These are phyloP conservation scores for Myotis lucifugus DNA, from an alignment of 2,113 vertebrate genomes.

Conservation along the genomic window DNA sequence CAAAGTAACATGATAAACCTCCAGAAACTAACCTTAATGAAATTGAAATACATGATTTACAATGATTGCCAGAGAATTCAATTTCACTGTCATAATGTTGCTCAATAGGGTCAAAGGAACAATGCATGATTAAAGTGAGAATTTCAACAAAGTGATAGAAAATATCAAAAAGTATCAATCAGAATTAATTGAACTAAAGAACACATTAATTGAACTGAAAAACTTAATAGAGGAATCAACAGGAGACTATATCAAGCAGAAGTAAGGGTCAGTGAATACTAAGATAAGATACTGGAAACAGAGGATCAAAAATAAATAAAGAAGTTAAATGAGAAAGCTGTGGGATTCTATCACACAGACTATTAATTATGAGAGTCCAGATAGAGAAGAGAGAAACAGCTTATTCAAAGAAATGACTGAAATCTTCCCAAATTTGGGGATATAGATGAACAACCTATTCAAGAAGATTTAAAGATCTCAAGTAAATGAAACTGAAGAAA, in stretches of 20 bases:
- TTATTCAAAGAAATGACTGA: background rate
- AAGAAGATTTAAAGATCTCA: background rate
- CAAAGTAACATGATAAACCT: background rate
- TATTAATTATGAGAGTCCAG: background rate
- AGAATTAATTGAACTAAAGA: background rate
- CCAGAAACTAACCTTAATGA: background rate
- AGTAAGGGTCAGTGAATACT: background rate
- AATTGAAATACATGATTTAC: background rate
- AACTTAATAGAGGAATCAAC: background rate
- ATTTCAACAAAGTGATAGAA: background rate
- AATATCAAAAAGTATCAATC: background rate
- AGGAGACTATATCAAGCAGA: background rate
- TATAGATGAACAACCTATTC: background rate
- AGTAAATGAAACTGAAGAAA: background rate
- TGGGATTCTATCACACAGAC: background rate
- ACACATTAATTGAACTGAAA: background rate
- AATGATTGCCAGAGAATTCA: background rate
- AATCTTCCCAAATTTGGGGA: background rate
- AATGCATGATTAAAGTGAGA: background rate
- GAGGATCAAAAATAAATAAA: background rate
- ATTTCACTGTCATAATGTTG: background rate
- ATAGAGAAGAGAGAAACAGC: background rate
- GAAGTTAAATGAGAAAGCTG: background rate
- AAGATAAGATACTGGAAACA: background rate
- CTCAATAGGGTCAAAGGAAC: background rate